Conservation (phyloP, 2,888 invertebrate species). For the Digitonthophagus gazella region DNA sequence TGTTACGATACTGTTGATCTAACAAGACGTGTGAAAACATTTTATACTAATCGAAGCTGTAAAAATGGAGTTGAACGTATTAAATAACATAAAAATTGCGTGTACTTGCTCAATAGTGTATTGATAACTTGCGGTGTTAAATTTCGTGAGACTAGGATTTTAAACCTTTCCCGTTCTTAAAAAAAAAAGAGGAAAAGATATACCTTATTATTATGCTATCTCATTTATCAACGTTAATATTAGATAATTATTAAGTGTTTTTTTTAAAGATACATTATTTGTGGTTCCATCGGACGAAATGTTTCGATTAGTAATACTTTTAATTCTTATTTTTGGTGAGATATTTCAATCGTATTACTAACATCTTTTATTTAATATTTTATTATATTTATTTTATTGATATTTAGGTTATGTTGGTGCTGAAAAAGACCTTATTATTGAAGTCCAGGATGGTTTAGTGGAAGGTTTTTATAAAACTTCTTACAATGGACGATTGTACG, state of each 20-base stretch:
- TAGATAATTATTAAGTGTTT: too few species aligned
- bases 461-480: slow-evolving; percentile 17
- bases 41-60: not conserved
- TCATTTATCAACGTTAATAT: not conserved
- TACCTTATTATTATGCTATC: too few species aligned
- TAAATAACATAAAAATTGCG: not conserved
- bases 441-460: not conserved
- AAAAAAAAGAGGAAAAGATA: too few species aligned
- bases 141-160: not conserved
- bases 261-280: too few species aligned
- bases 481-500: slow-evolving; percentile 15
- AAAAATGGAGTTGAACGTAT: too few species aligned
- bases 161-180: not conserved
- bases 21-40: not conserved
- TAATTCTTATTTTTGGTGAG: too few species aligned
- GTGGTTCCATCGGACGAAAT: too few species aligned
- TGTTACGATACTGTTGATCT: not conserved
- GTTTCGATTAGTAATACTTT: too few species aligned
- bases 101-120: not conserved
- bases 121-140: not conserved
- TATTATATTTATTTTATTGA: too few species aligned
- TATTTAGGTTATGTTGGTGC: too few species aligned
- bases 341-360: too few species aligned
- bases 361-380: too few species aligned
- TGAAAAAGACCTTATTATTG: not conserved